These are phyloP conservation scores for Drosophila melanica DNA, from an alignment of 1,140 invertebrate genomes.

Conservation along the genomic window DNA sequence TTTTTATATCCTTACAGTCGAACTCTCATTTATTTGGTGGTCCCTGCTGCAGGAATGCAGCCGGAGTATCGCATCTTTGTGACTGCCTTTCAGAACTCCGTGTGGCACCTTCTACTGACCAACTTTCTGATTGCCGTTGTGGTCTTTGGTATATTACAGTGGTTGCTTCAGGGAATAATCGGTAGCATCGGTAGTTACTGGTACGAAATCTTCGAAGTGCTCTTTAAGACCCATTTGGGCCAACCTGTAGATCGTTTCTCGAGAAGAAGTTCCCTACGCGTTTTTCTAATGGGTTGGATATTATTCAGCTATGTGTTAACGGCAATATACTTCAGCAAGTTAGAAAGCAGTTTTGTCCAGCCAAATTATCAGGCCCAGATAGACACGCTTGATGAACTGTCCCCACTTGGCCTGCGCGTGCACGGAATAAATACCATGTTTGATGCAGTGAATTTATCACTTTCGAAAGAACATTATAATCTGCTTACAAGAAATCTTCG, in stretches of 20 bases:
- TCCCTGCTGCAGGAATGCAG: conserved; percentile 62
- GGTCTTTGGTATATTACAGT: conserved; percentile 54
- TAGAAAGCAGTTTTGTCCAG: conserved; percentile 74
- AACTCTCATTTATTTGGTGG: conserved; percentile 56
- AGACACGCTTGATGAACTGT: conserved; percentile 54
- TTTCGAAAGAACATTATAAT: conserved; percentile 49
- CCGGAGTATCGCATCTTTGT: conserved; percentile 74
- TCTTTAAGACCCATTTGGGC: conserved; percentile 68
- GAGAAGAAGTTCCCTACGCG: conserved; percentile 59
- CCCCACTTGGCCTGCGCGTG: conserved; percentile 36
- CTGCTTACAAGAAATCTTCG: conserved; percentile 27
- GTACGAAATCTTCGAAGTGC: conserved; percentile 68
- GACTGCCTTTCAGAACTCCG: conserved; percentile 52
- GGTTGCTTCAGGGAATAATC: conserved; percentile 31
- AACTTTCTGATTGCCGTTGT: conserved; percentile 58
- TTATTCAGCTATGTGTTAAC: conserved; percentile 76
- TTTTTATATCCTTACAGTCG: conserved; percentile 63
- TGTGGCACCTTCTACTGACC: conserved; percentile 59
- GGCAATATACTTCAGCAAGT: conserved; percentile 74
- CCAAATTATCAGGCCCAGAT: conserved; percentile 65
- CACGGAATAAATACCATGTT: conserved; percentile 63
- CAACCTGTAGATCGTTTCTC: conserved; percentile 60
- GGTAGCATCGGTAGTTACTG: conserved; percentile 32
- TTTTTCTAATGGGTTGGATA: conserved; percentile 71
- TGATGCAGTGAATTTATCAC: conserved; percentile 43